A percentile compares a stretch with the other conserved stretches of the same genome.
These are phyloP conservation scores for Drosophila sucinea DNA, from an alignment of 1,140 invertebrate genomes.

Conservation along the genomic window DNA sequence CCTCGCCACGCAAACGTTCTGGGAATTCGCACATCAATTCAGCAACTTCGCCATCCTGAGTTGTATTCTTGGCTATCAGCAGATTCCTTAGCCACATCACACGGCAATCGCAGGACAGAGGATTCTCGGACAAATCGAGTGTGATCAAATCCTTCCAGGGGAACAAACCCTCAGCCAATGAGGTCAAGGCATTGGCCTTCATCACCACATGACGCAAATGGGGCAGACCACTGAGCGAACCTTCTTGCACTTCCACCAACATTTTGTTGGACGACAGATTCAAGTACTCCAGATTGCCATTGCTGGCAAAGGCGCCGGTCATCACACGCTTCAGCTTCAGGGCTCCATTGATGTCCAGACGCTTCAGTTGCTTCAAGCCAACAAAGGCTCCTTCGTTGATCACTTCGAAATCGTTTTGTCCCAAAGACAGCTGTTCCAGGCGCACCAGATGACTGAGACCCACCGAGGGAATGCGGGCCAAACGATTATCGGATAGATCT, in stretches of 20 bases:
- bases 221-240: constrained; percentile 90
- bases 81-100: constrained; percentile 92
- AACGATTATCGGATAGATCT: constrained; percentile 90
- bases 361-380: constrained; percentile 89
- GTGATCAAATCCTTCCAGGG: constrained; percentile 90
- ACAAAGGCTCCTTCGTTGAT: constrained; percentile 90
- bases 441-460: constrained; percentile 88
- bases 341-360: constrained; percentile 91
- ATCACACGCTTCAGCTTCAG: constrained; percentile 88
- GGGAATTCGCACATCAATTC: constrained; percentile 90
- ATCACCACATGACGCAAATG: constrained; percentile 90
- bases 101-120: constrained; percentile 90
- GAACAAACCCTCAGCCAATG: constrained; percentile 89
- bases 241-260: constrained; percentile 89
- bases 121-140: constrained; percentile 93
- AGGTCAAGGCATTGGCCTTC: constrained; percentile 90
- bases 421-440: constrained; percentile 91
- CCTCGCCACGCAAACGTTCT: constrained; percentile 87
- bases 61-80: constrained; percentile 88
- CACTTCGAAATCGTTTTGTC: constrained; percentile 90
- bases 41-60: constrained; percentile 72
- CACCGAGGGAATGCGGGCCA: constrained; percentile 89
- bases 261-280: constrained; percentile 91
- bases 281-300: constrained; percentile 91
- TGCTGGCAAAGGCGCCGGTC: constrained; percentile 90